Conservation (phyloP, 2,113 vertebrate species). For the Tapirus terrestris region DNA sequence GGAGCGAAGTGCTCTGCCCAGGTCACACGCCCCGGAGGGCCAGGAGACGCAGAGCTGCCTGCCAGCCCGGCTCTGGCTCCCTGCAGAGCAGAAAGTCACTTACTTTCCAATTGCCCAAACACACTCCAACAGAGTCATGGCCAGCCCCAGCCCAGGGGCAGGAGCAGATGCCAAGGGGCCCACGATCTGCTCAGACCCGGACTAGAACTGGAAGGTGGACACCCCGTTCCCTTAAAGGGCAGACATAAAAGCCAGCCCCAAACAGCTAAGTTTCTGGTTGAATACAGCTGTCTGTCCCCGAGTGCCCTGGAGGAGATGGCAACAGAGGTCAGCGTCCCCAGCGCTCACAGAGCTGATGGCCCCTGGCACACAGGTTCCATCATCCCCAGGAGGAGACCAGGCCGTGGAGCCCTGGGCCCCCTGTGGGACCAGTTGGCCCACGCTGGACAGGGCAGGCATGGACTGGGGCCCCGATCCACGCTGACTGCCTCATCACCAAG, state of each 20-base stretch:
- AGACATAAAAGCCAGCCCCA: background rate
- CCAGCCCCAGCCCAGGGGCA: background rate
- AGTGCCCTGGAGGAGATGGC: background rate
- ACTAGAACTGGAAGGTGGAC: background rate
- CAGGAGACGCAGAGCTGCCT: background rate
- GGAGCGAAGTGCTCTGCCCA: background rate
- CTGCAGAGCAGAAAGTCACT: background rate
- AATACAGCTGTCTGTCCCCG: background rate
- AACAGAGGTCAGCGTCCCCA: no score
- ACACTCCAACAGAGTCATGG: background rate
- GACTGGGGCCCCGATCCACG: fast-evolving
- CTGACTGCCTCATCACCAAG: background rate
- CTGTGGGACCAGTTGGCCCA: background rate
- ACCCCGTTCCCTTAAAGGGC: no score
- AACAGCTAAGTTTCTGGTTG: background rate
- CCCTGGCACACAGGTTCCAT: background rate
- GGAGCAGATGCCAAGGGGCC: background rate
- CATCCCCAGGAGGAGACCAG: fast-evolving
- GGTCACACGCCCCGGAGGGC: background rate
- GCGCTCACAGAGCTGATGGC: fast-evolving
- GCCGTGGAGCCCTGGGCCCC: no score
- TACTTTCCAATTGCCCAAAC: background rate
- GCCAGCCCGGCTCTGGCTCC: background rate
- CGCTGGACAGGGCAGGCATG: fast-evolving
- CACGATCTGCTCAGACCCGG: fast-evolving